A percentile compares a stretch with the other conserved stretches of the same genome.
Evolutionary conservation across 1,140 invertebrate genomes (phyloP).

Genomic region (Nomia melanderi): DNA sequence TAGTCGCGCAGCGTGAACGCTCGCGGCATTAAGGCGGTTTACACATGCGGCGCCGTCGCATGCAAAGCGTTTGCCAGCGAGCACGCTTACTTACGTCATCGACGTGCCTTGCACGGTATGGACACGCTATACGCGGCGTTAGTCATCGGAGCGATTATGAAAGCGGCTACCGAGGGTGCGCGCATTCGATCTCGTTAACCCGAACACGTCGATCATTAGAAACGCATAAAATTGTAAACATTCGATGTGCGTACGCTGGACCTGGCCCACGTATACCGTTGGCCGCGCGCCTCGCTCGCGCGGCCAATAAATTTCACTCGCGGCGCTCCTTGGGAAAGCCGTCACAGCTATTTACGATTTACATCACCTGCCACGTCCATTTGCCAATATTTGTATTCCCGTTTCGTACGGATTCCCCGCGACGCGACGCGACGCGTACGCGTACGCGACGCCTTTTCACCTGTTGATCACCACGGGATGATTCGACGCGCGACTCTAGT

Average conservation of each 20-base stretch:
- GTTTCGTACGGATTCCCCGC: background rate
- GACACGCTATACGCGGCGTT: slow-evolving; percentile 66
- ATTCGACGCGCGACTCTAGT: slow-evolving; percentile 1
- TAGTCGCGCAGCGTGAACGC: background rate
- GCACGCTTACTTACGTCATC: slow-evolving; percentile 69
- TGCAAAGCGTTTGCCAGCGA: slow-evolving; percentile 21
- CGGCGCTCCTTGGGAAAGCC: background rate
- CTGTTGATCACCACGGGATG: slow-evolving; percentile 1
- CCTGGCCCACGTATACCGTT: too few relatives aligned
- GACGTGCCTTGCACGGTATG: slow-evolving; percentile 75
- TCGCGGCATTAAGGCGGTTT: slow-evolving; percentile 13
- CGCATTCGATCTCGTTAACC: background rate
- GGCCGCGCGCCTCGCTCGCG: background rate
- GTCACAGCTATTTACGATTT: slow-evolving; percentile 23
- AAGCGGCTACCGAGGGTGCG: slow-evolving; percentile 25
- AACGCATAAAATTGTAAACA: background rate
- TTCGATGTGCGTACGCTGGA: background rate
- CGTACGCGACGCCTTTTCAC: too few relatives aligned
- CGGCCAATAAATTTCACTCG: background rate
- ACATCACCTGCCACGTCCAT: slow-evolving; percentile 2
- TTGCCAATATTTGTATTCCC: slow-evolving; percentile 35
- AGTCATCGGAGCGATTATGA: slow-evolving; percentile 69
- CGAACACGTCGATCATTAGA: background rate
- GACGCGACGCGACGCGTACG: too few relatives aligned
- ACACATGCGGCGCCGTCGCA: slow-evolving; percentile 41